Conservation (phyloP, 2,888 invertebrate genomes). For the Lamellibrachia satsuma region DNA sequence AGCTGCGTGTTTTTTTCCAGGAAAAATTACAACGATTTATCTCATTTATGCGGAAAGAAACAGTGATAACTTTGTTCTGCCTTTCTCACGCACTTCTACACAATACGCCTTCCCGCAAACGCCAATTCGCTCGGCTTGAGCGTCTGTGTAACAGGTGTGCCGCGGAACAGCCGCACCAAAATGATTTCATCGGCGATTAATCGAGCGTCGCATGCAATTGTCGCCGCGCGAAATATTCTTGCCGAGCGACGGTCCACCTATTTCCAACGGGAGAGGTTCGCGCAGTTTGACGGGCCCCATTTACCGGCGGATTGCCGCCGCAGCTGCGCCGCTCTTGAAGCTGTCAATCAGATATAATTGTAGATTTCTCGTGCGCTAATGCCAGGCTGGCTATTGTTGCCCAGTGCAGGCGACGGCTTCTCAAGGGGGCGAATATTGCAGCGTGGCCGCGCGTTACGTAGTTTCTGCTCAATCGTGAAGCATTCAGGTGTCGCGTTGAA, state of each 20-base stretch:
- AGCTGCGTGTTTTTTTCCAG: neutral
- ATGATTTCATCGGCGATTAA: neutral
- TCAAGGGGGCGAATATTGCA: conserved; percentile 4
- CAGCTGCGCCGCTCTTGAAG: neutral
- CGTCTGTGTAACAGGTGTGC: neutral
- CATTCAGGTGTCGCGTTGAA: neutral
- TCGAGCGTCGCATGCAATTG: conserved; percentile 11
- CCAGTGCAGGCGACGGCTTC: neutral
- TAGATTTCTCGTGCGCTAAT: conserved; percentile 11
- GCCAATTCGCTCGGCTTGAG: neutral
- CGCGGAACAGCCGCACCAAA: neutral
- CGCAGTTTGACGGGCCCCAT: neutral
- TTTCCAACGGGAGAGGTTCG: neutral
- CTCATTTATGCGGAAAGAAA: neutral
- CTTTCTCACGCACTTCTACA: neutral
- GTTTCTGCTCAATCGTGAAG: conserved; percentile 2
- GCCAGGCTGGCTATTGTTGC: neutral
- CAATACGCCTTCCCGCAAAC: neutral
- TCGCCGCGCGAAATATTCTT: neutral
- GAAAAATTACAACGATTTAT: neutral
- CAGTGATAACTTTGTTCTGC: neutral
- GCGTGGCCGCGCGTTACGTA: neutral
- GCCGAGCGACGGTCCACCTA: neutral
- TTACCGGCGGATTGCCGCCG: neutral
- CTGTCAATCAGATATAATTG: conserved; percentile 7